phyloP scores from a whole-genome alignment of 2,113 vertebrate genomes.

The Syrmaticus mikado region DNA sequence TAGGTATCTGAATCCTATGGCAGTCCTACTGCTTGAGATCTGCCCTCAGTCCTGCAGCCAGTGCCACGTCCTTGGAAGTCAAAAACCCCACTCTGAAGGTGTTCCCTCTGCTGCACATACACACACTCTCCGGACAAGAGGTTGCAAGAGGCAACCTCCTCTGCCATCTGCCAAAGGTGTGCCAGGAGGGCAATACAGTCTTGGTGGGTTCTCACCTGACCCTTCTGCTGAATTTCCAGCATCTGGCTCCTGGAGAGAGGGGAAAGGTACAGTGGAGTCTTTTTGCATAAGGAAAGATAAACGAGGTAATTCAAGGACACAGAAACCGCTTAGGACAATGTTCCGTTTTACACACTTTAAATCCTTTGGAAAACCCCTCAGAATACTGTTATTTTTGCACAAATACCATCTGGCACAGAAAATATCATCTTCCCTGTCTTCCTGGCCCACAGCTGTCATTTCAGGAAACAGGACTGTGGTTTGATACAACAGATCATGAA shows the following conservation, averaged over 20 bases:
- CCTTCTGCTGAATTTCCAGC: neutral
- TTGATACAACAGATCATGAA: neutral
- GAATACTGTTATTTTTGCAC: slow-evolving; percentile 34
- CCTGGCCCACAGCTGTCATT: neutral
- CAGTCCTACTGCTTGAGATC: too few relatives aligned
- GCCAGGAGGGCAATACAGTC: neutral
- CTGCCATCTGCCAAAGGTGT: neutral
- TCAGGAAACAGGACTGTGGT: neutral
- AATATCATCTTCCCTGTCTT: neutral
- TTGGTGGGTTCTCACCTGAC: neutral
- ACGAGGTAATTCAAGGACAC: neutral
- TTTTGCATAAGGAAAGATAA: neutral
- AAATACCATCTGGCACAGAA: slow-evolving; percentile 33
- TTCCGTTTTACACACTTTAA: neutral
- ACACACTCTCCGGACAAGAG: neutral
- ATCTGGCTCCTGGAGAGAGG: neutral
- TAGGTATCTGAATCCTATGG: neutral
- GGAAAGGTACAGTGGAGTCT: neutral
- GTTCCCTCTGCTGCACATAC: neutral
- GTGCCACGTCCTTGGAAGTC: neutral
- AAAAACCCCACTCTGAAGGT: neutral
- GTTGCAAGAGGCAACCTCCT: neutral
- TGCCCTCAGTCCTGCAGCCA: neutral
- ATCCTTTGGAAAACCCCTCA: neutral
- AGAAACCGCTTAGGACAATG: slow-evolving; percentile 1